Evolutionary conservation across 2,888 invertebrate species (phyloP), one percentile per base, ranked within the genome.

Genomic region (Vesta saturnalis): DNA sequence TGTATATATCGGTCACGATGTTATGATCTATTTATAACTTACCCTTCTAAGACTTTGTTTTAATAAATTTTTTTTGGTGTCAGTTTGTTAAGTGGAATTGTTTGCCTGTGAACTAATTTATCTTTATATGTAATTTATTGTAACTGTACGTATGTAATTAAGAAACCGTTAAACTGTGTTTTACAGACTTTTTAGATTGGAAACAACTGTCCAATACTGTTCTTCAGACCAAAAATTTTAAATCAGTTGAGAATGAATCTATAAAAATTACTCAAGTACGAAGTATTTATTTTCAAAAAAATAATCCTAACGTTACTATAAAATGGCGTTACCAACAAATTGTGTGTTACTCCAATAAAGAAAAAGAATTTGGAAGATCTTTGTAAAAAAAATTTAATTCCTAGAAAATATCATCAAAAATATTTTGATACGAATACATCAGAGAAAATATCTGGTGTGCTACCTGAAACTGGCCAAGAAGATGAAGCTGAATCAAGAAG

Each of bases 271-370:
- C 46, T 46, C 46, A 46, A 46, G 46, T 46, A 14, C 46, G 14
- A 46, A 46, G 46, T 46, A 12, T 46, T 49, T 49, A 49, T 49
- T 49, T 49, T 49, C 14, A 49, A 8, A 49, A 3, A 18, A 49
- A 49, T 49, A 49, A 49, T 15, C 15, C 47, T 49, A 49, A 18
- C 47, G 47, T 49, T 49, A 6, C 10, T 49, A 18, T 49, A 39
- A 39, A 39, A 39, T 39, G n/a, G 8, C 23, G 39, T 39, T 10
- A 2, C 39, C 39, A 39, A 39, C 8, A 39, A 39, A 39, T n/a
- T 39, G 39, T 39, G 39, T n/a, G n/a, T 39, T n/a, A 39, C 39
- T 39, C 39, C 39, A 39, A 39, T 30, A 30, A 30, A 30, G n/a
- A 30, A 30, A 30, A 30, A 30, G 30, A 30, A 30, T 30, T 30